These are phyloP conservation scores for Procambarus virginalis DNA, from an alignment of 1,140 invertebrate species.

Conservation along the genomic window DNA sequence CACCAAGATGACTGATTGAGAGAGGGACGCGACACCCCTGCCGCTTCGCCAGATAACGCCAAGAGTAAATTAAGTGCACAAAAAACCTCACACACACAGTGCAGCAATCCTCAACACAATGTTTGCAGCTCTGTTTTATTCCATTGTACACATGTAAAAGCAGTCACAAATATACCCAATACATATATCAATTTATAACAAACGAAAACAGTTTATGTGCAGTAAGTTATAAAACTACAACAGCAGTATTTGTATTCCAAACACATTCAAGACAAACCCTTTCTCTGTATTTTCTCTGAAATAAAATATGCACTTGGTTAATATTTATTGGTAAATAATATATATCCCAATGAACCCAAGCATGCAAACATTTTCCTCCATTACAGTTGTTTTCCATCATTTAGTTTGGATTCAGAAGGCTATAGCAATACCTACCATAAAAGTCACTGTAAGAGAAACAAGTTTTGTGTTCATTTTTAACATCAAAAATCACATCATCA, in stretches of 20 bases:
- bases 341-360: conserved; percentile 52
- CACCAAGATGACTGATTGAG: conserved; percentile 54
- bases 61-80: conserved; percentile 55
- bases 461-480: conserved; percentile 49
- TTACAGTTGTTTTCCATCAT: conserved; percentile 45
- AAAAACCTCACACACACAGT: conserved; percentile 48
- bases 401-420: conserved; percentile 47
- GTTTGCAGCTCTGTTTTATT: conserved; percentile 30
- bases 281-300: conserved; percentile 40
- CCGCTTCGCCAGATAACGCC: conserved; percentile 37
- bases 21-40: conserved; percentile 17
- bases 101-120: conserved; percentile 50
- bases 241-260: conserved; percentile 33
- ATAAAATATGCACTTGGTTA: conserved; percentile 22
- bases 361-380: conserved; percentile 55
- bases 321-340: conserved; percentile 27
- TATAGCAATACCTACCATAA: conserved; percentile 45
- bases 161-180: conserved; percentile 30
- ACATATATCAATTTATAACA: conserved; percentile 35
- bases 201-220: conserved; percentile 19
- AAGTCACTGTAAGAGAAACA: conserved; percentile 40
- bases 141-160: conserved; percentile 22
- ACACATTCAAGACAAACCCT: conserved; percentile 49
- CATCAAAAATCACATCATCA: conserved; percentile 44
- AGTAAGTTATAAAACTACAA: conserved; percentile 20